These are phyloP conservation scores for Agrochola circellaris DNA, from an alignment of 2,888 invertebrate genomes.

Conservation along the genomic window DNA sequence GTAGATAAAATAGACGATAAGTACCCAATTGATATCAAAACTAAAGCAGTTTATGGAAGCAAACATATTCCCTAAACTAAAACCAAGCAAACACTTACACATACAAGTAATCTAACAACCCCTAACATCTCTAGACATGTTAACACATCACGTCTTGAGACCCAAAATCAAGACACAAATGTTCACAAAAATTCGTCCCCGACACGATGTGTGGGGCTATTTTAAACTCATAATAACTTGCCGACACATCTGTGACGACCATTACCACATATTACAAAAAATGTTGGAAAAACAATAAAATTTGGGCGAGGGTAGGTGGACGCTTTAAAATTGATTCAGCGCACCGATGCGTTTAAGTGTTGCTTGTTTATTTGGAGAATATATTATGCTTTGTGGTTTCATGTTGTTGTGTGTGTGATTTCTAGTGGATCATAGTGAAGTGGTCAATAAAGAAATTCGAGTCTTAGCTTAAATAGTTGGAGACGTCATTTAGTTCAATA, in stretches of 20 bases:
- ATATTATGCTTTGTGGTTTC: constrained; percentile 23
- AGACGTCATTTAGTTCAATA: neutral
- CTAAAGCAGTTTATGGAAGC: neutral
- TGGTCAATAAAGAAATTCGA: neutral
- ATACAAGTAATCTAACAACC: constrained; percentile 37
- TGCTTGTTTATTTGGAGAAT: constrained; percentile 46
- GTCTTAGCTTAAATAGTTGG: too few relatives aligned
- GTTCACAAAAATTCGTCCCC: constrained; percentile 83
- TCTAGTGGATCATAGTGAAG: neutral
- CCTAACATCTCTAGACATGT: constrained; percentile 27
- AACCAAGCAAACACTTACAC: constrained; percentile 27
- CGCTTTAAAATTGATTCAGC: constrained; percentile 86
- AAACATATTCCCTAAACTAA: neutral
- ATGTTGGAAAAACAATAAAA: constrained; percentile 90
- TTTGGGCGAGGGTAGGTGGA: constrained; percentile 76
- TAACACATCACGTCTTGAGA: constrained; percentile 39
- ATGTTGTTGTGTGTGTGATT: neutral
- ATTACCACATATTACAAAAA: constrained; percentile 91
- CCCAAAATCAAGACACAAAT: constrained; percentile 67
- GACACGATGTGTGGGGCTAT: constrained; percentile 85
- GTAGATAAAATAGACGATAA: neutral
- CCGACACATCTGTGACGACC: constrained; percentile 89
- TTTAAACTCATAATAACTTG: constrained; percentile 90
- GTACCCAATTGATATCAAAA: neutral
- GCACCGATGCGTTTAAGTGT: constrained; percentile 69